These are phyloP conservation scores for Chaetogeoica ovagalla DNA, from an alignment of 2,888 invertebrate species.

Conservation along the genomic window DNA sequence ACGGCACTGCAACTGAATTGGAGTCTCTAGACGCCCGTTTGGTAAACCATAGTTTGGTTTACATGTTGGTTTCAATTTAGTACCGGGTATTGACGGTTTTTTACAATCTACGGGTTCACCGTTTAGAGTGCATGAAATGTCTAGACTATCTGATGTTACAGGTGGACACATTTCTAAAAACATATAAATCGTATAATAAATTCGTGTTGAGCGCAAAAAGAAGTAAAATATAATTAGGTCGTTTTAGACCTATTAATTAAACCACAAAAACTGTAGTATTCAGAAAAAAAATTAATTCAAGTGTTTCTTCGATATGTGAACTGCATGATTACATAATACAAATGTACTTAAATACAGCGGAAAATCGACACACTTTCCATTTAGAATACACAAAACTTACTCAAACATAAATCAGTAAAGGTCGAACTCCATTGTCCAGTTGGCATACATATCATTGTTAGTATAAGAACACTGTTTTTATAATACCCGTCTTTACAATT, in stretches of 20 bases:
- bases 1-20: slow-evolving; percentile 50
- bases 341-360: no score
- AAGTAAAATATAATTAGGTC: background rate
- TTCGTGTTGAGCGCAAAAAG: background rate
- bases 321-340: no score
- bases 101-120: slow-evolving; percentile 54
- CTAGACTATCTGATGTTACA: slow-evolving; percentile 54
- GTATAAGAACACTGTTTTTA: background rate
- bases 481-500: slow-evolving; percentile 25
- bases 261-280: no score
- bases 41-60: slow-evolving; percentile 52
- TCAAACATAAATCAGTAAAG: slow-evolving; percentile 14
- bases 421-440: background rate
- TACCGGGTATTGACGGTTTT: slow-evolving; percentile 53
- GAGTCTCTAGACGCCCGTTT: slow-evolving; percentile 19
- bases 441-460: background rate
- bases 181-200: background rate
- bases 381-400: slow-evolving; percentile 16
- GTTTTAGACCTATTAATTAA: no score
- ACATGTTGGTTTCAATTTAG: slow-evolving; percentile 53
- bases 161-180: slow-evolving; percentile 55
- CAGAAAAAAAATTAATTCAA: no score
- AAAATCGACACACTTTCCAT: no score
- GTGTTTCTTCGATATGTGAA: no score
- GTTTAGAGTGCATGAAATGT: slow-evolving; percentile 53